Evolutionary conservation across 1,140 invertebrate species (phyloP).

Genomic region (Phenacoccus solenopsis): DNA sequence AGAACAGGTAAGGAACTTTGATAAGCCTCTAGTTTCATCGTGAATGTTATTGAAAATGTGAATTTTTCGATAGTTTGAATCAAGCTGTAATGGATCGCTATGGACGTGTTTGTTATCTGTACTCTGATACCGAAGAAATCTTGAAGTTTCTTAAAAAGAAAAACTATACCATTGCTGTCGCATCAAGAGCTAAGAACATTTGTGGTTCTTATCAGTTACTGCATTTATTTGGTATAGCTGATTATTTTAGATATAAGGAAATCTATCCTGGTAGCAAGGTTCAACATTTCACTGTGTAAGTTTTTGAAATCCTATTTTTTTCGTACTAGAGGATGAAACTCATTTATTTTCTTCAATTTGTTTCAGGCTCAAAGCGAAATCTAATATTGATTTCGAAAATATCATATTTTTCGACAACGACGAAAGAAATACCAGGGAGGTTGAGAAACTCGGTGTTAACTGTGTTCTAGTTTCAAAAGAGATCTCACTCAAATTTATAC

Average conservation of each 20-base stretch:
- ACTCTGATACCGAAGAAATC: slow-evolving; percentile 46
- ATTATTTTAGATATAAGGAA: slow-evolving; percentile 55
- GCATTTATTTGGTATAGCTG: slow-evolving; percentile 52
- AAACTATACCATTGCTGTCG: slow-evolving; percentile 46
- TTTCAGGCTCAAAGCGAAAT: slow-evolving; percentile 24
- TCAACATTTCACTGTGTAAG: slow-evolving; percentile 53
- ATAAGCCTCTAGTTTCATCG: background rate
- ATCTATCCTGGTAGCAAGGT: slow-evolving; percentile 61
- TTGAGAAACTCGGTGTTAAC: slow-evolving; percentile 41
- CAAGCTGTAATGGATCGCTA: slow-evolving; percentile 40
- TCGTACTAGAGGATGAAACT: background rate
- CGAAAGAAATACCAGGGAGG: slow-evolving; percentile 43
- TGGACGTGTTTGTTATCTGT: slow-evolving; percentile 40
- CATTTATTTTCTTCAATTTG: background rate
- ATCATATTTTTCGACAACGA: slow-evolving; percentile 64
- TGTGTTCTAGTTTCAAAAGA: slow-evolving; percentile 43
- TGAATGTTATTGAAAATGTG: background rate
- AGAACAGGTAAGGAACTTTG: slow-evolving; percentile 30
- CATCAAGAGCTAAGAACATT: slow-evolving; percentile 52
- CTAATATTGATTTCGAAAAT: slow-evolving; percentile 44
- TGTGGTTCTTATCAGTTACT: slow-evolving; percentile 50
- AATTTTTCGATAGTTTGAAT: background rate
- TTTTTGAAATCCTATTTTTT: slow-evolving; percentile 17
- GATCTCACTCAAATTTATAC: slow-evolving; percentile 29
- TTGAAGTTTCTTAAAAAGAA: slow-evolving; percentile 41